Percentiles rank a stretch among this genome's conserved stretches.
phyloP scores from a whole-genome alignment of 2,888 invertebrate genomes.

The Macrophya alboannulata region DNA sequence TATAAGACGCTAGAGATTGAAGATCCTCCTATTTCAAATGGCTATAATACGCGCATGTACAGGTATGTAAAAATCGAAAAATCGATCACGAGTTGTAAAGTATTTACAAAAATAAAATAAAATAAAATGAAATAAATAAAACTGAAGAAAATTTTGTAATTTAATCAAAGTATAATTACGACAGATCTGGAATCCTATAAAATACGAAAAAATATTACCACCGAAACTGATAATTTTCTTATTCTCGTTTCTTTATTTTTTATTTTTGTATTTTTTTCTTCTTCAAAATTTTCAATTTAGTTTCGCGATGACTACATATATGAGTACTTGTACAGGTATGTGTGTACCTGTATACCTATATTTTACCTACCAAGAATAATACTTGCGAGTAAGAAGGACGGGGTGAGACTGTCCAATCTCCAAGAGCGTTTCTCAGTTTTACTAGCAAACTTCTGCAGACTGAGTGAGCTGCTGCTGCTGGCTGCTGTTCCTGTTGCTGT shows the following conservation, averaged over 20 bases:
- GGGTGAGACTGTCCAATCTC: conserved; percentile 77
- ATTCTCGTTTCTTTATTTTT: too few relatives aligned
- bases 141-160: not conserved
- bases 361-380: conserved; percentile 17
- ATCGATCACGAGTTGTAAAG: too few relatives aligned
- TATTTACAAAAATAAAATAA: not conserved
- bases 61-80: too few relatives aligned
- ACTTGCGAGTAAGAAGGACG: conserved; percentile 66
- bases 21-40: too few relatives aligned
- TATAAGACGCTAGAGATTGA: too few relatives aligned
- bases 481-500: not conserved
- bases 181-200: too few relatives aligned
- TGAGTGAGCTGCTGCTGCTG: conserved; percentile 5
- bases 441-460: conserved; percentile 62
- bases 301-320: not conserved
- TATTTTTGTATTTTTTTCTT: too few relatives aligned
- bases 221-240: too few relatives aligned
- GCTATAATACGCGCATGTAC: too few relatives aligned
- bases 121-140: not conserved
- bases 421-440: conserved; percentile 78
- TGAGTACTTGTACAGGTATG: not conserved
- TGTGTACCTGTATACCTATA: not conserved
- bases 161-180: too few relatives aligned
- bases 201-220: too few relatives aligned
- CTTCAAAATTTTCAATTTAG: not conserved